Evolutionary conservation across 2,113 vertebrate species (phyloP), one percentile per base, ranked within the genome.

Genomic region (Myrmophylax atrothorax): DNA sequence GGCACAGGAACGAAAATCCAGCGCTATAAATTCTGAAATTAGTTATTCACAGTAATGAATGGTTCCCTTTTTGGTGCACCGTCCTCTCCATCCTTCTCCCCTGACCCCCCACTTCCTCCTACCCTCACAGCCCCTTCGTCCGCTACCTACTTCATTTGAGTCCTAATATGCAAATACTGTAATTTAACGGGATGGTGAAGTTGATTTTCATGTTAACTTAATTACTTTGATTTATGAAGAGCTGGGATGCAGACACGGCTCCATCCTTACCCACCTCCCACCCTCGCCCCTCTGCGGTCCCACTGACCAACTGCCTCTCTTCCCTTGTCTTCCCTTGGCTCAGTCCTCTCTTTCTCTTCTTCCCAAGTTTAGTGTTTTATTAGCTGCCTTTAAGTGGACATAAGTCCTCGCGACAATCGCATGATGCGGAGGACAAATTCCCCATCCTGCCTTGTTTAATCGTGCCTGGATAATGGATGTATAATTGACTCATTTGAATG

Each of bases 401-500:
- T 98, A 97, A 97, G 98, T 98, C 98, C 98, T 98, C 98, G 92
- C 98, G 92, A 98, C 98, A 99, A 98, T 99, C 97, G 98, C 96
- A 72, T 98, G 98, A 98, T 98, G 98, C 98, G 96, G 98, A 98
- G 98, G 98, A 97, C 96, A 95, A 96, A 97, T 96, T 96, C 97
- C 98, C 98, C 98, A 93, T 98, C 98, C 98, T 98, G 98, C 98
- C 98, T 98, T 98, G 98, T 98, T 98, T 98, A 99, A 98, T 98
- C 98, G 98, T 98, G 98, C 97, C 94, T 98, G 98, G 99, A 99
- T 99, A 99, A 99, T 99, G 99, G 98, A 99, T 98, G 98, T 99
- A 99, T 99, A 99, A 99, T 99, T 99, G 99, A 99, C 99, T 99
- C 99, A 99, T 99, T 99, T 99, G 98, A 99, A 99, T 99, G 99